Evolutionary conservation across 2,113 vertebrate species (phyloP).

Genomic region (Macroglossus sobrinus): DNA sequence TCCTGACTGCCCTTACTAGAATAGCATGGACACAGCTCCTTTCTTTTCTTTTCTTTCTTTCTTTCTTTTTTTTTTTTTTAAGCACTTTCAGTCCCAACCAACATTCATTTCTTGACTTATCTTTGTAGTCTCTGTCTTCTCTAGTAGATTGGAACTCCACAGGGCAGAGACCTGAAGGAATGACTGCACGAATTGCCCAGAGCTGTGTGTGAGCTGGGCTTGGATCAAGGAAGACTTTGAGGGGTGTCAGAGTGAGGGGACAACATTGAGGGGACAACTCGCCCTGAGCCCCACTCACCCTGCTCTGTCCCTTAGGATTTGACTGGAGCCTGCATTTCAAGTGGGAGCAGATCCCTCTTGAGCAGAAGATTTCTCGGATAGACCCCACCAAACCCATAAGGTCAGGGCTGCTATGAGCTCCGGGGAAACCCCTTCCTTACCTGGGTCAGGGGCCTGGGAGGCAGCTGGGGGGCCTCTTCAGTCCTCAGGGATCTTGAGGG

Average conservation of each 20-base stretch:
- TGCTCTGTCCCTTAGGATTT: slow-evolving; percentile 87
- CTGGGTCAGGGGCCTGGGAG: not conserved
- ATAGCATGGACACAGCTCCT: not conserved
- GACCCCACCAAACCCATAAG: slow-evolving; percentile 96
- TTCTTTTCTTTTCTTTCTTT: not conserved
- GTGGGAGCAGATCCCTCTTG: slow-evolving; percentile 99
- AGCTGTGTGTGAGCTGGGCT: not conserved
- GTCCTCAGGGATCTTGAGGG: not conserved
- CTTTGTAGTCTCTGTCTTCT: not conserved
- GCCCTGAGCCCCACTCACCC: not conserved
- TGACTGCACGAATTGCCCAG: no score
- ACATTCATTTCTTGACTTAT: not conserved
- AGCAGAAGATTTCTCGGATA: slow-evolving; percentile 97
- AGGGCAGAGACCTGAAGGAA: not conserved
- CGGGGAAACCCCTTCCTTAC: not conserved
- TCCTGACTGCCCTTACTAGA: not conserved
- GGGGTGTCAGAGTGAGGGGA: not conserved
- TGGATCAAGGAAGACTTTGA: not conserved
- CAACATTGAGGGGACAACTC: not conserved
- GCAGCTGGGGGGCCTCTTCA: not conserved
- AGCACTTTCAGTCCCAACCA: not conserved
- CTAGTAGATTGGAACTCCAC: not conserved
- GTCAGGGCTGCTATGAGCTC: slow-evolving; percentile 73
- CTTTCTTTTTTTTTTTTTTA: not conserved
- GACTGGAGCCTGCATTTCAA: slow-evolving; percentile 99